Conservation (phyloP, 2,113 vertebrate species). For the Apteryx mantelli region DNA sequence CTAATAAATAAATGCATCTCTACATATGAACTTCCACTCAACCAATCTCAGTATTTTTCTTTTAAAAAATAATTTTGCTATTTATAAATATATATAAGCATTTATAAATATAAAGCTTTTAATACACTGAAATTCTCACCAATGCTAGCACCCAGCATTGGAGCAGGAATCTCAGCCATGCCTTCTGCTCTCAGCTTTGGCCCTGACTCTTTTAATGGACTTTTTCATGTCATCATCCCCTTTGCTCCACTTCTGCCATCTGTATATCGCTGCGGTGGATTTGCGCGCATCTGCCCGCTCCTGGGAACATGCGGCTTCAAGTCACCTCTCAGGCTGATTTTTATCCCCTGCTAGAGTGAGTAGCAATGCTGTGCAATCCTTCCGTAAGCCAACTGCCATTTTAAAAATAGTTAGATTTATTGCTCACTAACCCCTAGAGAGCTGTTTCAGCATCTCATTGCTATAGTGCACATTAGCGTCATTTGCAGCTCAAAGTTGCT, state of each 20-base stretch:
- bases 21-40: not conserved
- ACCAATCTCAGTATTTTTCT: not conserved
- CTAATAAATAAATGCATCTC: not conserved
- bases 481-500: not conserved
- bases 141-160: not conserved
- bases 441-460: not conserved
- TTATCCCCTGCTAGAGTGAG: not conserved
- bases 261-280: accelerated
- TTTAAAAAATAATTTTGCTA: not conserved
- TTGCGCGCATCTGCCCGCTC: not conserved
- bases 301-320: accelerated
- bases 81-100: not conserved
- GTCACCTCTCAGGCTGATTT: not conserved
- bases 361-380: not conserved
- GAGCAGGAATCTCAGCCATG: not conserved
- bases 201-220: not conserved
- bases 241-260: accelerated
- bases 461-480: not conserved
- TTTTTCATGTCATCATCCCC: accelerated
- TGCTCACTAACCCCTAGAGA: not conserved
- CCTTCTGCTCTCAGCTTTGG: not conserved
- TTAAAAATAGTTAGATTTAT: not conserved
- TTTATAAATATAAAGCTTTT: not conserved
- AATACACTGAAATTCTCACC: not conserved
- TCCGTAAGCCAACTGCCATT: not conserved